phyloP scores from a whole-genome alignment of 30 jellyfish, hydroid and myxozoan species.

The Cassiopea xamachana region DNA sequence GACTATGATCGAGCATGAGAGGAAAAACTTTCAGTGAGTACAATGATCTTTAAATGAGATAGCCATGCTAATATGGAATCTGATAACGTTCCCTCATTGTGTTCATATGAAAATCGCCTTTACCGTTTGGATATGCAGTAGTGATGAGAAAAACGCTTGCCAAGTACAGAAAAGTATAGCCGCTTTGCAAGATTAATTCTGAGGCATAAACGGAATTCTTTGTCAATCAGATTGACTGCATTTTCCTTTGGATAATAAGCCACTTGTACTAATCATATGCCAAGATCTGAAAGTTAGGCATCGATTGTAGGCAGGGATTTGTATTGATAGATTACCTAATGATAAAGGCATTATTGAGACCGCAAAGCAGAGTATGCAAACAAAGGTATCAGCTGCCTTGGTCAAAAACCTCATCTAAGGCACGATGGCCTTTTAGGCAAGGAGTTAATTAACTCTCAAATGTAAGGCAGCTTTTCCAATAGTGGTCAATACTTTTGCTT shows the following conservation, averaged over 20 bases:
- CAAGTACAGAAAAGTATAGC: background rate
- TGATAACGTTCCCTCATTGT: background rate
- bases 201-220: background rate
- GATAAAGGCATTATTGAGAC: background rate
- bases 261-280: background rate
- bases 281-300: conserved; percentile 11
- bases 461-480: too few species aligned
- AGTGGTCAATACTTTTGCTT: too few species aligned
- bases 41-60: background rate
- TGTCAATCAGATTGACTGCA: background rate
- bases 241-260: background rate
- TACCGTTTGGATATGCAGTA: background rate
- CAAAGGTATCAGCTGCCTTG: background rate
- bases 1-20: too few species aligned
- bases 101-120: conserved; percentile 6
- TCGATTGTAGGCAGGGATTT: background rate
- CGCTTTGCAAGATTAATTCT: background rate
- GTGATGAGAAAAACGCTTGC: conserved; percentile 37
- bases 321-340: background rate
- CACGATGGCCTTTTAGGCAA: too few species aligned
- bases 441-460: too few species aligned
- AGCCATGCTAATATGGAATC: background rate
- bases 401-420: background rate
- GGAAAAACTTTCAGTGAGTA: too few species aligned
- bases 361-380: background rate